phyloP scores from a whole-genome alignment of 2,113 vertebrate species.

The Scytalopus superciliaris region DNA sequence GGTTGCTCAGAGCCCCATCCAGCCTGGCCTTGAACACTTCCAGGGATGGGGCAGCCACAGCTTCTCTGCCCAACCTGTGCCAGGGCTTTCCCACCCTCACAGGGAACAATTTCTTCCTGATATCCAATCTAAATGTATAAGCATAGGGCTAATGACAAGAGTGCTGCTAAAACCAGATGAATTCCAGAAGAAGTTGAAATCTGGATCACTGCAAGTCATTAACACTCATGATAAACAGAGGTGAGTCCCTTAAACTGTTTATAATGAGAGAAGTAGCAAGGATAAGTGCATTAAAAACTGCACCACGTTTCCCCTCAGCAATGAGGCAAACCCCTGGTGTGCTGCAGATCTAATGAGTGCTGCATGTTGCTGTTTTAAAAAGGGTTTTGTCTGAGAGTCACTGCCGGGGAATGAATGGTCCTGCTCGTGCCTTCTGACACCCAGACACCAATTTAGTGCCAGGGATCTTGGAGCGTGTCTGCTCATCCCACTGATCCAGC shows the following conservation, averaged over 20 bases:
- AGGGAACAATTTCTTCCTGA: background rate
- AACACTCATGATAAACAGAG: background rate
- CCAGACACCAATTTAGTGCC: background rate
- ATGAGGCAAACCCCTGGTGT: background rate
- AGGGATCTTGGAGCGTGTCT: background rate
- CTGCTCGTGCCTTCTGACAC: too few relatives aligned
- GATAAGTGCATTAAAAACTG: background rate
- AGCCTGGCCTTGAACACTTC: accelerated
- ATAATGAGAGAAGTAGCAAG: background rate
- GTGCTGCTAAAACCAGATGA: background rate
- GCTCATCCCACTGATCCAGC: background rate
- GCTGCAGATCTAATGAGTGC: background rate
- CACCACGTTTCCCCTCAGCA: background rate
- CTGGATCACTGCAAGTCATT: background rate
- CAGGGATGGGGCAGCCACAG: background rate
- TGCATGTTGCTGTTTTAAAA: background rate
- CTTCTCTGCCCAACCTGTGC: background rate
- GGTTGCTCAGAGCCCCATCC: accelerated
- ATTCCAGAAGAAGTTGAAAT: background rate
- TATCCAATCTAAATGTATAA: background rate
- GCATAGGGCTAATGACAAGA: background rate
- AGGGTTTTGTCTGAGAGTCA: background rate
- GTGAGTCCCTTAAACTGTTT: background rate
- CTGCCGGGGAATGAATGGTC: background rate
- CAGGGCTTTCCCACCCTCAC: background rate